Evolutionary conservation across 35 echinoderm and acorn worm species (phyloP), one percentile per base, ranked within the genome.

Genomic region (Apostichopus japonicus): DNA sequence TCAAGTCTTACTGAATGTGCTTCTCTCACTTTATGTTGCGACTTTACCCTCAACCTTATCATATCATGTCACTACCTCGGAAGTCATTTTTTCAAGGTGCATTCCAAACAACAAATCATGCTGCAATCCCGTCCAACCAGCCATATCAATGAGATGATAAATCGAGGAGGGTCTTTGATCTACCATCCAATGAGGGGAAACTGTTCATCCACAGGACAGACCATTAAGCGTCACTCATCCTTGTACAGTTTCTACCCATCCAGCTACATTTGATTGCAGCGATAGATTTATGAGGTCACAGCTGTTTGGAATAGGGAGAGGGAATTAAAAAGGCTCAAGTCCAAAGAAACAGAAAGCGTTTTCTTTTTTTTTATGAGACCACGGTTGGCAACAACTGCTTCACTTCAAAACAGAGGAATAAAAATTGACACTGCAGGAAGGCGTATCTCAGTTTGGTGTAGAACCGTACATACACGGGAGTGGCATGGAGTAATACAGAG

Each of bases 81-180:
- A 78, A 78, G 21, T 23, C 33, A 44, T 44, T 78, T 17, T 4
- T 44, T 78, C 8, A 8, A 78, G 21, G 22, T 89, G 86, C 86
- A 89, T 89, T 24, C 86, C 86, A 72, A 67, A 67, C 86, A 72
- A 89, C 86, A 89, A 89, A 89, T 89, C 86, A 89, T 89, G 61
- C 72, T 63, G 22, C 86, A 24, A 54, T 89, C 59, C 72, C 5
- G 22, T 44, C 63, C 4, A 89, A 53, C 86, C 59, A 72, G 61
- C 62, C 86, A 67, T 72, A 72, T 89, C 61, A 89, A 65, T n/a
- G 86, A 53, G 23, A 54, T 73, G 86, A 89, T 89, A 89, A 89
- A 89, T 89, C 16, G 2, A 23, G 71, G 16, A 23, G 71, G 21
- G 21, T 75, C 22, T 21, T 6, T 75, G 1, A 2, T 19, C 71